These are phyloP conservation scores for Amphipyra berbera DNA, from an alignment of 2,888 invertebrate species.

Conservation along the genomic window DNA sequence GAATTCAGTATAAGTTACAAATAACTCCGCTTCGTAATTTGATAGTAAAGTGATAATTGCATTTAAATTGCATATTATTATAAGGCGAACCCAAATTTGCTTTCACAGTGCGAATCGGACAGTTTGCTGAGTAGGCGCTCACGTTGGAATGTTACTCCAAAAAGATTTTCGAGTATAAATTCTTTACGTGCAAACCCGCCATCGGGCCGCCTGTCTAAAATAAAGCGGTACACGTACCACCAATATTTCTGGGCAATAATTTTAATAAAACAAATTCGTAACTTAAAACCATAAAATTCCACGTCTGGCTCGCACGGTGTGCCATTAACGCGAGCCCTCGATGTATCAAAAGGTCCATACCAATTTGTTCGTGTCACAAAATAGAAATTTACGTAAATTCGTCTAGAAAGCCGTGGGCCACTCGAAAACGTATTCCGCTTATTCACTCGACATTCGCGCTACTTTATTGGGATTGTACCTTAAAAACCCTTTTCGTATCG, in stretches of 20 bases:
- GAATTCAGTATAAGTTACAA: no score
- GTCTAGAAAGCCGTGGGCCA: constrained; percentile 71
- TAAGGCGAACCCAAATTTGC: neutral
- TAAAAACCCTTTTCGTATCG: constrained; percentile 78
- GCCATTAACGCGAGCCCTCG: constrained; percentile 48
- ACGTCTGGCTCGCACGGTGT: constrained; percentile 32
- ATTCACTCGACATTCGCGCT: constrained; percentile 75
- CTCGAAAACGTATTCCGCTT: constrained; percentile 70
- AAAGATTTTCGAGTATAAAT: constrained; percentile 31
- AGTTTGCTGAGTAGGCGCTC: neutral
- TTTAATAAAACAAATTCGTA: constrained; percentile 46
- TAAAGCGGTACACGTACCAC: constrained; percentile 23
- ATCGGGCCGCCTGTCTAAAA: constrained; percentile 9
- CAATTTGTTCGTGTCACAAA: constrained; percentile 80
- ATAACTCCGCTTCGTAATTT: no score
- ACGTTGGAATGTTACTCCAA: neutral
- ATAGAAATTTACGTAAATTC: constrained; percentile 80
- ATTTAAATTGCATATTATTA: neutral
- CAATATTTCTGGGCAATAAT: constrained; percentile 44
- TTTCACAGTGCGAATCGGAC: constrained; percentile 2
- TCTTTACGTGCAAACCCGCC: constrained; percentile 22
- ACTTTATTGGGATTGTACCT: constrained; percentile 83
- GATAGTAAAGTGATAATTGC: no score
- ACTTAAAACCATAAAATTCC: constrained; percentile 46
- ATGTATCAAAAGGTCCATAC: constrained; percentile 71